Base-by-base conservation (phyloP, 1,140 invertebrate species). In the Rhizoglyphus robini region DNA sequence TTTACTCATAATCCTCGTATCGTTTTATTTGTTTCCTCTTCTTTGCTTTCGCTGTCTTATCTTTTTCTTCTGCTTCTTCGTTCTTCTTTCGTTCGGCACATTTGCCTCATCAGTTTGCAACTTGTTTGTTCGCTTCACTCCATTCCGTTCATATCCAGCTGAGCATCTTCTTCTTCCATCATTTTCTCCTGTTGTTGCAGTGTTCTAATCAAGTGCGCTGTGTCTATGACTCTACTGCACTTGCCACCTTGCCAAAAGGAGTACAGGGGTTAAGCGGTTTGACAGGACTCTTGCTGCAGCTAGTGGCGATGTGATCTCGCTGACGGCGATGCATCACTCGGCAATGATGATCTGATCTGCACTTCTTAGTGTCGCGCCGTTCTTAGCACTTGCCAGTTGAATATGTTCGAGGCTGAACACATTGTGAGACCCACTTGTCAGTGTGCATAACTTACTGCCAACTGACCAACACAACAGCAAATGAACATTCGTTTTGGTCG, bases 281-380 rank as follows among this genome's bases (percentile, higher is more conserved):
- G 51, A 54, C 51, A 8, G 51, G 51, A 8, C 23, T 32, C 15
- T 32, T 32, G 31, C 23, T 32, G 51, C 20, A 54, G 51, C 20
- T 5, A 8, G 51, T 11, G 23, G 31, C 20, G 23, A 25, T 54
- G 8, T 54, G 23, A 32, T 54, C 51, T 11, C 51, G 20, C 51
- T 54, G 51, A 32, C 8, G 51, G 51, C 20, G 51, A 54, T 54
- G 51, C 51, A 54, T 54, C 51, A 54, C 51, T 32, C 15, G 41
- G 15, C 41, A 46, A 46, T 46, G 41, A 15, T 15, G n/a, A n/a
- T n/a, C n/a, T n/a, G n/a, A n/a, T n/a, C n/a, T n/a, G n/a, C n/a
- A n/a, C n/a, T n/a, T n/a, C n/a, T n/a, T n/a, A n/a, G n/a, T n/a
- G n/a, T n/a, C n/a, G n/a, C n/a, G n/a, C n/a, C n/a, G n/a, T n/a